A percentile compares a stretch with the other conserved stretches of the same genome.
These are phyloP conservation scores for Cirrhinus molitorella DNA, from an alignment of 2,797 vertebrate species.

Conservation along the genomic window DNA sequence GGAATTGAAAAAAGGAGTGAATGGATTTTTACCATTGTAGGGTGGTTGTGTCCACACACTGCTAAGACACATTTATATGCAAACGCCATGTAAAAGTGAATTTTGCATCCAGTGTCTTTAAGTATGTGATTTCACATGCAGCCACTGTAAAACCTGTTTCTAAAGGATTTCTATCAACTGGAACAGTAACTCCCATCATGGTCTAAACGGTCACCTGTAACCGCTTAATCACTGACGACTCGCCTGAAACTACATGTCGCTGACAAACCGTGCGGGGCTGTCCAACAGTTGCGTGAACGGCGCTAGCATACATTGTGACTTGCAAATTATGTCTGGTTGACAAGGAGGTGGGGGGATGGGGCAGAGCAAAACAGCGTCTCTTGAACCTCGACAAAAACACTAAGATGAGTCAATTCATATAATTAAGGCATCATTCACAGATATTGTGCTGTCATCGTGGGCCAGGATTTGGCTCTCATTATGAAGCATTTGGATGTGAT, in stretches of 20 bases:
- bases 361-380: conserved; percentile 57
- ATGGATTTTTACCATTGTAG: too few relatives aligned
- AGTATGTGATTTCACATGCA: not conserved
- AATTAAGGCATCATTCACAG: conserved; percentile 63
- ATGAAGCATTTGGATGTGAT: conserved; percentile 55
- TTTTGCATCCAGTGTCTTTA: too few relatives aligned
- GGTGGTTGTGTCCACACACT: too few relatives aligned
- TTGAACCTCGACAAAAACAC: conserved; percentile 59
- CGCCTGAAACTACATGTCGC: conserved; percentile 22
- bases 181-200: not conserved
- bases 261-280: conserved; percentile 1
- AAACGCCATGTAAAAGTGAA: too few relatives aligned
- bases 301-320: conserved; percentile 19
- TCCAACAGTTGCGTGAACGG: not conserved
- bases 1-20: too few relatives aligned
- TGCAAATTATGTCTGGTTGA: conserved; percentile 51
- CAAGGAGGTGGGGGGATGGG: conserved; percentile 14
- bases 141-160: not conserved
- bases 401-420: conserved; percentile 65
- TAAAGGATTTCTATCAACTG: conserved; percentile 10
- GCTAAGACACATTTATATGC: too few relatives aligned
- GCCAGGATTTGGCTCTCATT: conserved; percentile 61
- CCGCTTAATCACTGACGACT: conserved; percentile 7
- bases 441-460: conserved; percentile 51
- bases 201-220: conserved; percentile 22